phyloP scores from a whole-genome alignment of 2,113 vertebrate genomes.

The Rhabdomys dilectus region DNA sequence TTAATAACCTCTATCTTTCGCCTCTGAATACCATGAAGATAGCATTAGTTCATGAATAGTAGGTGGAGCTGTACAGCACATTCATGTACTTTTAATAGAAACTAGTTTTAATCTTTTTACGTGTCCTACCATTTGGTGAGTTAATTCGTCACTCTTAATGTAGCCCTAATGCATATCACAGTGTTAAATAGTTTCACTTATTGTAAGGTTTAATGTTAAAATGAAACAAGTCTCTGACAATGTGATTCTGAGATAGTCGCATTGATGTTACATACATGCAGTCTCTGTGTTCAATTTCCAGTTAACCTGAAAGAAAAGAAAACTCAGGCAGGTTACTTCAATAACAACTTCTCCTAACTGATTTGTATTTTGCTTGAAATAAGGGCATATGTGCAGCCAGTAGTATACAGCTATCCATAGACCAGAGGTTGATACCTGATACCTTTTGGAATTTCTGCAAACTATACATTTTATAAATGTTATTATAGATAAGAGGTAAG shows the following conservation, averaged over 20 bases:
- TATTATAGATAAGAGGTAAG: background rate
- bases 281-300: background rate
- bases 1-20: background rate
- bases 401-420: background rate
- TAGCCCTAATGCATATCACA: background rate
- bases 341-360: background rate
- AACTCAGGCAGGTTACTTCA: background rate
- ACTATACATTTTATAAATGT: background rate
- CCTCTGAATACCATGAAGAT: background rate
- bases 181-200: background rate
- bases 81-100: background rate
- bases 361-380: background rate
- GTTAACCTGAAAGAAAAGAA: background rate
- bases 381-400: background rate
- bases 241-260: conserved; percentile 30
- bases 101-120: conserved; percentile 9
- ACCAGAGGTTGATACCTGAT: background rate
- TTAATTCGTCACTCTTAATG: background rate
- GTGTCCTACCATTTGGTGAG: background rate
- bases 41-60: background rate
- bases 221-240: background rate
- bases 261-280: background rate
- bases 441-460: background rate
- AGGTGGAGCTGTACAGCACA: background rate
- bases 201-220: conserved; percentile 44